phyloP scores from a whole-genome alignment of 2,113 vertebrate species.

The Limanda limanda region DNA sequence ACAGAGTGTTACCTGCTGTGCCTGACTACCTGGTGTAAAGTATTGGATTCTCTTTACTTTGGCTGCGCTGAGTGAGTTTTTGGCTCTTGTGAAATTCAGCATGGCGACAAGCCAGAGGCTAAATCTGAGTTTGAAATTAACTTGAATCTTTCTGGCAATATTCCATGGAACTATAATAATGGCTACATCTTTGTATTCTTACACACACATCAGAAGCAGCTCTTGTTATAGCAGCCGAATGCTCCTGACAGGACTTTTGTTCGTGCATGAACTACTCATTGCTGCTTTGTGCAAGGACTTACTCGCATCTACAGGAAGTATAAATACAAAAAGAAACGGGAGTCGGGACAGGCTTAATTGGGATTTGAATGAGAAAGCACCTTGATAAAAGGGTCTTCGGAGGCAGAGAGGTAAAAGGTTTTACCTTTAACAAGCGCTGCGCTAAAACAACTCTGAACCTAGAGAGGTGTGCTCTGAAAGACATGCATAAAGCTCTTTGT shows the following conservation, averaged over 20 bases:
- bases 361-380: conserved; percentile 83
- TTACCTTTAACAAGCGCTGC: conserved; percentile 80
- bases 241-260: conserved; percentile 4
- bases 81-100: conserved; percentile 25
- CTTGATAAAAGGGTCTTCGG: conserved; percentile 75
- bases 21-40: conserved; percentile 52
- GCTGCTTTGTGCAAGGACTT: conserved; percentile 64
- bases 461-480: conserved; percentile 83
- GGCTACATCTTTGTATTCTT: conserved; percentile 14
- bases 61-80: conserved; percentile 46
- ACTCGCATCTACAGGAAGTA: conserved; percentile 59
- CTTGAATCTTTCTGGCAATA: not conserved
- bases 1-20: conserved; percentile 57
- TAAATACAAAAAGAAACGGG: conserved; percentile 17
- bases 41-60: conserved; percentile 64
- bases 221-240: not conserved
- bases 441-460: conserved; percentile 79
- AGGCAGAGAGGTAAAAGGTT: conserved; percentile 81
- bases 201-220: not conserved
- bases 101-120: conserved; percentile 20
- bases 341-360: conserved; percentile 75
- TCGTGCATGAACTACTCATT: conserved; percentile 38
- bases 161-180: conserved; percentile 22
- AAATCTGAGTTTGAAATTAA: conserved; percentile 23
- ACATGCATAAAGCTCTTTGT: conserved; percentile 81